Conservation (phyloP, 2,113 vertebrate species). For the Cyrtonyx montezumae region DNA sequence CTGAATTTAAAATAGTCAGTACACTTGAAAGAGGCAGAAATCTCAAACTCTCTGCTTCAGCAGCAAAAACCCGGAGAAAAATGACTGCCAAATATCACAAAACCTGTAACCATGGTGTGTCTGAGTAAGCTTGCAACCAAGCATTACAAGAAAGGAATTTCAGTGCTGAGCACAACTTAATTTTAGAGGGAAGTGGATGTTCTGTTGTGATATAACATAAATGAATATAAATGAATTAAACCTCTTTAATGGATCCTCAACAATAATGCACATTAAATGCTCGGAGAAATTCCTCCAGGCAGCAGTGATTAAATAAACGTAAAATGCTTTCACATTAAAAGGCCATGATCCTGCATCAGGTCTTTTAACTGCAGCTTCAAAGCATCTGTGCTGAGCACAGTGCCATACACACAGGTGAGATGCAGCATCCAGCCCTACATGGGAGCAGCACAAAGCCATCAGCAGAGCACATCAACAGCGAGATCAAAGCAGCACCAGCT, state of each 20-base stretch:
- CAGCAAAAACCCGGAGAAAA: background rate
- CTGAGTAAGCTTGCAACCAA: background rate
- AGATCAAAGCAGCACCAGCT: background rate
- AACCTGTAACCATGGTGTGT: background rate
- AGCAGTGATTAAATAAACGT: background rate
- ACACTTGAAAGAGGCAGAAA: background rate
- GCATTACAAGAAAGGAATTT: background rate
- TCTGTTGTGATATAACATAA: background rate
- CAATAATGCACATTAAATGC: background rate
- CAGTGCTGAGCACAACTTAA: background rate
- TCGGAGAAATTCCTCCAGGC: background rate
- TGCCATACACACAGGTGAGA: background rate
- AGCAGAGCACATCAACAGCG: background rate
- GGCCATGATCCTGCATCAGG: background rate
- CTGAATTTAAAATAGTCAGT: background rate
- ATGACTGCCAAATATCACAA: background rate
- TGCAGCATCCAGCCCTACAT: background rate
- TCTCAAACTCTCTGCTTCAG: background rate
- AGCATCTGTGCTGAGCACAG: background rate
- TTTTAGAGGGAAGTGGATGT: background rate
- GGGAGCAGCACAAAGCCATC: background rate
- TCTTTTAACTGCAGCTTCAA: background rate
- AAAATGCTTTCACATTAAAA: conserved; percentile 1
- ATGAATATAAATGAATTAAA: background rate
- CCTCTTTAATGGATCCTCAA: background rate